Evolutionary conservation across 1,140 invertebrate genomes (phyloP), one percentile per base, ranked within the genome.

Genomic region (Drosophila ficusphila): DNA sequence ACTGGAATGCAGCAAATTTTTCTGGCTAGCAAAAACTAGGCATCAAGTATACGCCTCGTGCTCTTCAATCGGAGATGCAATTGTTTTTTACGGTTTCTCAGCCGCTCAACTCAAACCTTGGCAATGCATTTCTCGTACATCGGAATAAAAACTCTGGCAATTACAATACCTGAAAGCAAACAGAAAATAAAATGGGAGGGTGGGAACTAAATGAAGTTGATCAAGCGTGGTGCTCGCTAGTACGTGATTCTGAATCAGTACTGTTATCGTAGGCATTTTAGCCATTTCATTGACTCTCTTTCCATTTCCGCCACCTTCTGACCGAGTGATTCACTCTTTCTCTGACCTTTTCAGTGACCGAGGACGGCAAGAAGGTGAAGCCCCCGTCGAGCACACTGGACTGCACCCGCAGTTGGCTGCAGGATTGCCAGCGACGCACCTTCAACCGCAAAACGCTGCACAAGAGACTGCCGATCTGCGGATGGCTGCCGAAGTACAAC

Each of bases 401-500:
- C 6, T 79, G 58, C 33, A 69, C 71, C 0, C 54, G 73, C 16
- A 39, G 23, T 5, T 88, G 76, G 78, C 39, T 89, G 0, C 39
- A 56, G 48, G 53, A 76, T 5, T 73, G 67, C 44, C 19, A 60
- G 7, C 49, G 61, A 12, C 54, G 72, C 9, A 73, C 76, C n/a
- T 90, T 90, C 39, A 95, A 94, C 8, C 93, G 93, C 49, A 96
- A 96, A 91, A 95, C 93, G 16, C 91, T 96, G 1, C 93, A 94
- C 79, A 95, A 94, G 81, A 92, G 95, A 6, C 60, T 97, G 21
- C 96, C 96, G 1, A 93, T 97, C 61, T 85, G 95, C 1, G 89
- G 88, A 38, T 97, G 96, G 96, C 82, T 96, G 56, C 96, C 95
- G 1, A 93, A 93, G 33, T 97, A 97, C 91, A 94, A 92, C 52